A percentile compares a stretch with the other conserved stretches of the same genome.
These are phyloP conservation scores for Acanthacorydalis orientalis DNA, from an alignment of 2,888 invertebrate species.

Conservation along the genomic window DNA sequence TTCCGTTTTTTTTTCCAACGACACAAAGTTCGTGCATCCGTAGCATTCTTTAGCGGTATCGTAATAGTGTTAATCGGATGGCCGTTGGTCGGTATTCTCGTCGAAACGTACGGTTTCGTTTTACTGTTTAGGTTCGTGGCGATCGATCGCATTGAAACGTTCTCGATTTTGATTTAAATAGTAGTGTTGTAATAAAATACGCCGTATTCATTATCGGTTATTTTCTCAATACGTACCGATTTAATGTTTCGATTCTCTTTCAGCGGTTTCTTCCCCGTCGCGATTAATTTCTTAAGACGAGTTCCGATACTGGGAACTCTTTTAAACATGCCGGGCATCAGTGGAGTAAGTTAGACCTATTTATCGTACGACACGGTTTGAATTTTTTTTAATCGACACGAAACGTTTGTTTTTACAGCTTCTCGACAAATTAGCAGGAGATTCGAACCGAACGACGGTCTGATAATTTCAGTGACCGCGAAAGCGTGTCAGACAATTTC, in stretches of 20 bases:
- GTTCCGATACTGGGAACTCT: slow-evolving; percentile 82
- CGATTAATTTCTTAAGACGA: slow-evolving; percentile 84
- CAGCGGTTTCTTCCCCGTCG: slow-evolving; percentile 96
- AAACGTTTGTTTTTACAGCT: slow-evolving; percentile 36
- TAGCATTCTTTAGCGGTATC: slow-evolving; percentile 86
- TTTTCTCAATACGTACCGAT: neutral
- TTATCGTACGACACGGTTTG: neutral
- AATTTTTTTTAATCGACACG: neutral
- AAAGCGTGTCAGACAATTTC: too few species aligned
- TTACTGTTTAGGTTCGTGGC: slow-evolving; percentile 53
- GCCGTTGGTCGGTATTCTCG: slow-evolving; percentile 90
- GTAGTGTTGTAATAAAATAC: neutral
- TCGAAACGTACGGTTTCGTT: slow-evolving; percentile 94
- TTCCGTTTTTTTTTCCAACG: slow-evolving; percentile 95
- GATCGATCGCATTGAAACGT: too few species aligned
- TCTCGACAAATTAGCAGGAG: slow-evolving; percentile 65
- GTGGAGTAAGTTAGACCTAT: slow-evolving; percentile 43
- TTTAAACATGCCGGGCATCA: slow-evolving; percentile 77
- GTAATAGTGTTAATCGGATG: slow-evolving; percentile 83
- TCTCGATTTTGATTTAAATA: neutral
- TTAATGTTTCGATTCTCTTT: slow-evolving; percentile 16
- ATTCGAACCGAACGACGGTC: slow-evolving; percentile 68
- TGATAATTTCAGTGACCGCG: slow-evolving; percentile 26
- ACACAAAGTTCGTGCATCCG: slow-evolving; percentile 83
- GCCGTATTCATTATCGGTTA: neutral